Evolutionary conservation across 2,888 invertebrate species (phyloP), one percentile per base, ranked within the genome.

Genomic region (Oligia latruncula): DNA sequence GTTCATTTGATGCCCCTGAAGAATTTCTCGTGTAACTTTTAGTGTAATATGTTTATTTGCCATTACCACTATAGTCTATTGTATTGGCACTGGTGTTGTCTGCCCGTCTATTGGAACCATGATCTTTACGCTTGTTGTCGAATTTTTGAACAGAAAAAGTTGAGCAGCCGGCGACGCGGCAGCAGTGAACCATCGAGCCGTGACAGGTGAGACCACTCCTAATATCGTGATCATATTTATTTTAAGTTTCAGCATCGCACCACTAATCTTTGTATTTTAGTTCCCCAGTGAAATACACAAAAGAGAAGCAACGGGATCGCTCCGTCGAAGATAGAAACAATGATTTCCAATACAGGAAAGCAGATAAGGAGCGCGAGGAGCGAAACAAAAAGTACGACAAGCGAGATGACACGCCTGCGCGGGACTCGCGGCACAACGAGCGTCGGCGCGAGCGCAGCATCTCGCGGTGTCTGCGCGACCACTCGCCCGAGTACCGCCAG

Each of bases 81-180:
- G 95, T 95, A 96, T 96, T 96, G 97, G 96, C 97, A 97, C 97
- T 95, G 96, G 96, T 97, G 96, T 96, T 96, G 91, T 90, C 87
- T 90, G 85, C 83, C 82, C 60, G 78, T 83, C 88, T 91, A 83
- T 83, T 84, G 81, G 83, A 83, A 81, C 86, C 46, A 60, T 84
- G 74, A 89, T 92, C 84, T 94, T 94, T 87, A 93, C 89, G 90
- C 91, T 79, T 88, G 82, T 90, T 91, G 74, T 94, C 93, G 87
- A 90, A 92, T 92, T 93, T 86, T 95, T 94, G 88, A 92, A 95
- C 96, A 97, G 97, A 97, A 96, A 95, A 97, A 96, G 90, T 94
- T 95, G 92, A 93, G 95, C 91, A 92, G 93, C 92, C 92, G 95
- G 90, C 96, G 95, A 73, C 95, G 95, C 88, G 95, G 91, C 92